Evolutionary conservation across 2,888 invertebrate species (phyloP), one percentile per base, ranked within the genome.

Genomic region (Stenichneumon culpator): DNA sequence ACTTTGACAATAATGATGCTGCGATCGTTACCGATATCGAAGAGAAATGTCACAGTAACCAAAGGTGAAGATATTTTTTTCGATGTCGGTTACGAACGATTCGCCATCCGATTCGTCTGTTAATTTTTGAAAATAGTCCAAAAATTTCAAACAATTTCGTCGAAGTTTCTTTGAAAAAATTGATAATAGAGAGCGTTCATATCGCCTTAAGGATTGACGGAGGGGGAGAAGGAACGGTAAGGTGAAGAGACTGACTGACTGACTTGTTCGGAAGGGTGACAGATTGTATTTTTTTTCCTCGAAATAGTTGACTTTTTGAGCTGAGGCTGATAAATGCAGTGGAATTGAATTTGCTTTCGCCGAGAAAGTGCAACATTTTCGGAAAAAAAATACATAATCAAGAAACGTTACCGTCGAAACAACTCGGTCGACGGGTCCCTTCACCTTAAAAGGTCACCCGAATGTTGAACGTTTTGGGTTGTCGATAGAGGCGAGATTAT

Each of bases 381-480:
- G 32, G 16, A 32, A 16, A n/a, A 6, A 32, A 63, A n/a, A 52
- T 19, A 52, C 50, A n/a, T 63, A n/a, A 32, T 32, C 14, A 32
- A 28, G 2, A 14, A 32, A 28, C 7, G 60, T 63, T 63, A 28
- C 28, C 60, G 14, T n/a, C 32, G 32, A 28, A n/a, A 11, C 25
- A 14, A 57, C 57, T 57, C 57, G 1, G 14, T 25, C 22, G 57
- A 22, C 22, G 11, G 3, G 16, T 28, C 32, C 16, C 28, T 32
- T 32, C n/a, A 6, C 36, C n/a, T 67, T 19, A 4, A 39, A 67
- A 22, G 19, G 39, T 36, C 36, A 32, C n/a, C 67, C 67, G 39
- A 67, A 36, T 19, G 67, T 39, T 67, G 67, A 67, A n/a, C 39
- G 67, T 67, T 67, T 67, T 67, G 67, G 67, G 67, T 67, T 67